Evolutionary conservation across 2,113 vertebrate genomes (phyloP), one percentile per base, ranked within the genome.

Genomic region (Pungitius pungitius): DNA sequence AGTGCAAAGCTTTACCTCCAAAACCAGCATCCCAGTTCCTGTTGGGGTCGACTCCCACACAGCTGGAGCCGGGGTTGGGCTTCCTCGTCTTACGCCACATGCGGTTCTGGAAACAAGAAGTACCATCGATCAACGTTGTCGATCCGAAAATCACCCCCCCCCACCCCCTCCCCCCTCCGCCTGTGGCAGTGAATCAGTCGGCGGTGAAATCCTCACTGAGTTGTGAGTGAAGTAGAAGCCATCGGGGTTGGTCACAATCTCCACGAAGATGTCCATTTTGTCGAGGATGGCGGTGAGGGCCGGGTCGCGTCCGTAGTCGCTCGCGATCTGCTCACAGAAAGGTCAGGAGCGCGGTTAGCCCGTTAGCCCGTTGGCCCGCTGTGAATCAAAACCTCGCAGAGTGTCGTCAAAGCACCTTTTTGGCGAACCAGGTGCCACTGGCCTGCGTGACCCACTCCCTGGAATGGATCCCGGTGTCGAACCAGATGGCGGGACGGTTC

Each of bases 41-140:
- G 92, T 98, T 98, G 81, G 96, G 95, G 65, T 98, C 97, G 14
- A 97, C 95, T 0, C 96, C 96, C 0, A 92, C 14, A 20, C 96
- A 97, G 47, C 0, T 52, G 2, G 89, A 91, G 9, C 94, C 93
- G 0, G 88, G 26, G 26, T 93, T 93, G 79, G 83, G 78, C 63
- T 95, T 96, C 81, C 95, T 94, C 22, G 96, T 98, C 88, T 98
- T 98, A 70, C 96, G 92, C 96, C 97, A 98, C 94, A 97, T 85
- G 13, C 95, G 95, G 86, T 97, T 94, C 97, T 98, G 73, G 70
- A 78, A 61, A 37, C 15, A 56, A 40, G 14, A 2, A 17, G 42
- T 14, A 45, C 55, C 13, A 24, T 11, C 2, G 22, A 22, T n/a
- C 7, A 11, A 15, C 43, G 18, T 8, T 2, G 2, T 35, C 22